phyloP scores from a whole-genome alignment of 30 jellyfish, hydroid and myxozoan species.

The Sanderia malayensis region DNA sequence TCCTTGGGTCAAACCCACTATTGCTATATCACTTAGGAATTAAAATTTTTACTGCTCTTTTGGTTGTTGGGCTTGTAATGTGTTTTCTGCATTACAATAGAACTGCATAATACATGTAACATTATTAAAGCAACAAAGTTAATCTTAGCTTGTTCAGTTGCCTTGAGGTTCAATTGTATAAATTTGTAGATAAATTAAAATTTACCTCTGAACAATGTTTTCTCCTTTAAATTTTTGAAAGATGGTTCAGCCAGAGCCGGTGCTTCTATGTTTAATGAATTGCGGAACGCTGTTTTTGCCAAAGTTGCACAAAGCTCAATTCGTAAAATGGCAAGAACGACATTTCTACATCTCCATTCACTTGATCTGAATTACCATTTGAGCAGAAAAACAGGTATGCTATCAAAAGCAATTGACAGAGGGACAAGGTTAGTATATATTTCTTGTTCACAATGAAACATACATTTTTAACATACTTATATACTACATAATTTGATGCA shows the following conservation, averaged over 20 bases:
- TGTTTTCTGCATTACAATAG: background rate
- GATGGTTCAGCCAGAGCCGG: slow-evolving; percentile 98
- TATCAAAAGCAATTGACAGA: slow-evolving; percentile 96
- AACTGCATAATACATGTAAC: no score
- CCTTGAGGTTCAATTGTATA: background rate
- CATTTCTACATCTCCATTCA: slow-evolving; percentile 86
- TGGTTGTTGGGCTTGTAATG: background rate
- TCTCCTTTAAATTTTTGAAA: no score
- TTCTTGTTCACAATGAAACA: no score
- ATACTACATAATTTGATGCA: no score
- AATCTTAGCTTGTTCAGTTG: background rate
- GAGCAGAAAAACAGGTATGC: slow-evolving; percentile 93
- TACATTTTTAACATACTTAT: no score
- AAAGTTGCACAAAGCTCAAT: slow-evolving; percentile 93
- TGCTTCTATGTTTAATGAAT: slow-evolving; percentile 84
- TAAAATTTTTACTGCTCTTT: background rate
- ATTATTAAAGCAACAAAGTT: no score
- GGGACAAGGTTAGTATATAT: slow-evolving; percentile 90
- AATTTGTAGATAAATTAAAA: background rate
- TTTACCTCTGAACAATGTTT: no score
- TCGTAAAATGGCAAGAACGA: slow-evolving; percentile 78
- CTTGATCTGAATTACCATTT: slow-evolving; percentile 93
- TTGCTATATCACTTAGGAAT: background rate
- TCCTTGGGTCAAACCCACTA: background rate
- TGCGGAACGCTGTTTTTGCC: slow-evolving; percentile 96